Percentiles rank a stretch among this genome's conserved stretches.
Conservation (phyloP, 1,140 invertebrate genomes). For the Pinna nobilis region DNA sequence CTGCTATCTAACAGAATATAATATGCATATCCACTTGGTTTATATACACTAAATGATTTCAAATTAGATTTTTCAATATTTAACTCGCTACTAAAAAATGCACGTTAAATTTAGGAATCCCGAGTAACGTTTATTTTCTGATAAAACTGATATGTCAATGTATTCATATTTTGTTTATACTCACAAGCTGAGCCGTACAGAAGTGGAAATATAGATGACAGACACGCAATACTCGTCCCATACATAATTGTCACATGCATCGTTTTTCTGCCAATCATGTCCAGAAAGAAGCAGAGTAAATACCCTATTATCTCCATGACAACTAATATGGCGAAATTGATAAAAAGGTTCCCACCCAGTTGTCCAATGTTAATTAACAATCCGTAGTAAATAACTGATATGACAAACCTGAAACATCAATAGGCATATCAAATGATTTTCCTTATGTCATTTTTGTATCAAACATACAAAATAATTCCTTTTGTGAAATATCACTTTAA, state of each 20-base stretch:
- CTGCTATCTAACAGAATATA: too few species aligned
- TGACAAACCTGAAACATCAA: conserved; percentile 16
- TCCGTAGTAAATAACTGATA: conserved; percentile 17
- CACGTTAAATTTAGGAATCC: too few species aligned
- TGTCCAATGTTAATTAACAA: conserved; percentile 7
- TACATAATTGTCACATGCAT: conserved; percentile 9
- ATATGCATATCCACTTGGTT: too few species aligned
- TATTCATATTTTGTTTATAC: too few species aligned
- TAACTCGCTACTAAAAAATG: too few species aligned
- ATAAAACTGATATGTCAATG: too few species aligned
- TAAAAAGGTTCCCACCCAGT: conserved; percentile 11
- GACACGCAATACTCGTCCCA: neutral
- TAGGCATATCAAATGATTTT: neutral
- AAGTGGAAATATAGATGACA: neutral
- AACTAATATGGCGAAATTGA: neutral
- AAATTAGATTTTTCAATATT: too few species aligned
- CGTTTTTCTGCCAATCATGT: conserved; percentile 8
- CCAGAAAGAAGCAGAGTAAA: neutral
- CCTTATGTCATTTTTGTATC: too few species aligned
- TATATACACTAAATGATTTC: too few species aligned
- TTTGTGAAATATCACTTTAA: too few species aligned
- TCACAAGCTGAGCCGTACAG: neutral
- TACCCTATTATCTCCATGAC: neutral
- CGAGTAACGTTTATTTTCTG: too few species aligned
- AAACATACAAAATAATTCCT: too few species aligned